These are phyloP conservation scores for Malacosoma neustria DNA, from an alignment of 2,888 invertebrate species.

Conservation along the genomic window DNA sequence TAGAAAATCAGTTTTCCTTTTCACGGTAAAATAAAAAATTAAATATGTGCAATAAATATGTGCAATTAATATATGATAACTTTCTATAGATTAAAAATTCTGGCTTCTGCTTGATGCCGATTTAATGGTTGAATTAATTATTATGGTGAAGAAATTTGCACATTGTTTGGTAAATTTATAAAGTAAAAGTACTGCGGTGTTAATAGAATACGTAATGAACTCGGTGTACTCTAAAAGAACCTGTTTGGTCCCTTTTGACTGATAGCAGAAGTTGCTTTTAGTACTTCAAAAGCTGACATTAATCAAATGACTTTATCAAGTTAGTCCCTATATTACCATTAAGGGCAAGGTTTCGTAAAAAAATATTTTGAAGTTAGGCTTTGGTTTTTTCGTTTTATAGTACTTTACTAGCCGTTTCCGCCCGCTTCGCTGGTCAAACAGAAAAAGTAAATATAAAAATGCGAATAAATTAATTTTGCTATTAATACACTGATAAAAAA, in stretches of 20 bases:
- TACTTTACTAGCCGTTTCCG: no score
- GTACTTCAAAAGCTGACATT: conserved; percentile 22
- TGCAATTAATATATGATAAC: no score
- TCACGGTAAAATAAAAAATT: no score
- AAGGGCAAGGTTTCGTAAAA: conserved; percentile 23
- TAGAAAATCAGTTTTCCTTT: no score
- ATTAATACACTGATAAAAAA: no score
- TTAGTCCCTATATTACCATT: conserved; percentile 26
- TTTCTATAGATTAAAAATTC: neutral
- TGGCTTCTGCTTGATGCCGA: neutral
- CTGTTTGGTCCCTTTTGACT: conserved; percentile 13
- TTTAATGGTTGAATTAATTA: neutral
- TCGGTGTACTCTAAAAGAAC: neutral
- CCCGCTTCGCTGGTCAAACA: no score
- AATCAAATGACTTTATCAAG: conserved; percentile 26
- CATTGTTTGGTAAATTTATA: neutral
- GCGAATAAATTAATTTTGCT: no score
- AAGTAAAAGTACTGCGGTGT: neutral
- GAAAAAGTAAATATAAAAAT: no score
- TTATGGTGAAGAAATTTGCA: neutral
- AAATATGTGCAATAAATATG: no score
- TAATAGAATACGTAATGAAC: neutral
- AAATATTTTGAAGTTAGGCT: conserved; percentile 22
- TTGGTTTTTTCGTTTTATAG: conserved; percentile 24
- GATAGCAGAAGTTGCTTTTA: conserved; percentile 15